A percentile compares a stretch with the other conserved stretches of the same genome.
These are phyloP conservation scores for Oreochromis spilurus DNA, from an alignment of 2,113 vertebrate species.

Conservation along the genomic window DNA sequence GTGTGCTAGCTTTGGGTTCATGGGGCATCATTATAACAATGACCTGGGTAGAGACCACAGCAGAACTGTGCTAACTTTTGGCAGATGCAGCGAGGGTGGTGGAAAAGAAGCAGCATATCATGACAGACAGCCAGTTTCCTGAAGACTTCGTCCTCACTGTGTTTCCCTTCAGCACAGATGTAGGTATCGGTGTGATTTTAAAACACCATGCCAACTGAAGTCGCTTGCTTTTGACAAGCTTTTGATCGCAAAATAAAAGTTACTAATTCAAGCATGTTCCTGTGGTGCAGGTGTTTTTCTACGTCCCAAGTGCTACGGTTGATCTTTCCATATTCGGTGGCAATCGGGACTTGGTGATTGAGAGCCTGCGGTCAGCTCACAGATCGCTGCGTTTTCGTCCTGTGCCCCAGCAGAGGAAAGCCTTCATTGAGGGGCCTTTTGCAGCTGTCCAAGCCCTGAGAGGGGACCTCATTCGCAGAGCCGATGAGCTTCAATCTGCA, in stretches of 20 bases:
- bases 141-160: constrained; percentile 33
- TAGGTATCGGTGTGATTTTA: constrained; percentile 1
- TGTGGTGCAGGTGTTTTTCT: constrained; percentile 42
- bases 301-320: constrained; percentile 2
- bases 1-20: background rate
- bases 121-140: constrained; percentile 37
- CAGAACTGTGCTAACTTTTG: background rate
- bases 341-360: background rate
- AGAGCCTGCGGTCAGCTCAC: constrained; percentile 14
- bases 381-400: constrained; percentile 25
- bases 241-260: background rate
- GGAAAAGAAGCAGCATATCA: constrained; percentile 2
- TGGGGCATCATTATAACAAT: background rate
- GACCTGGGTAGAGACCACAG: background rate
- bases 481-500: background rate
- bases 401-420: background rate
- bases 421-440: constrained; percentile 40
- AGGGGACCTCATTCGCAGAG: constrained; percentile 20
- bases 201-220: background rate
- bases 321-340: constrained; percentile 24
- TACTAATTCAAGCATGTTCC: background rate
- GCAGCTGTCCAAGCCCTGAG: constrained; percentile 22
- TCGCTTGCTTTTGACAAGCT: background rate
- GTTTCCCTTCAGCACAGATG: constrained; percentile 44
- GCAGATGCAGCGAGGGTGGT: constrained; percentile 48